Evolutionary conservation across 1,140 invertebrate species (phyloP).

Genomic region (Argopecten irradians): DNA sequence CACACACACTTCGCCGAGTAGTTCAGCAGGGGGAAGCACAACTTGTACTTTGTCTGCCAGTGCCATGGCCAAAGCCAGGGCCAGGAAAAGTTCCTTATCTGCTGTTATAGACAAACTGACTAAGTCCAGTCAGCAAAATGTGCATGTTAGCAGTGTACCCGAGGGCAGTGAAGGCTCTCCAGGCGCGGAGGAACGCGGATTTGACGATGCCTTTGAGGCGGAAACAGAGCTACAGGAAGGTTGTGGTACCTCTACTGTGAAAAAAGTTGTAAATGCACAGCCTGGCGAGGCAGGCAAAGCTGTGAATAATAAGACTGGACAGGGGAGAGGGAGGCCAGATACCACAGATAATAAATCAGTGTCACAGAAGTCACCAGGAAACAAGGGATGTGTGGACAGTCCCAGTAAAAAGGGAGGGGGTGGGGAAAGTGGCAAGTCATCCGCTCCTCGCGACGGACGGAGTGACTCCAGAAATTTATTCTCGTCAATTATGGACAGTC

Average conservation of each 20-base stretch:
- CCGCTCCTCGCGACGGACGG: background rate
- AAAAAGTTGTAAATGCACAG: background rate
- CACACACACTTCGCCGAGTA: slow-evolving; percentile 22
- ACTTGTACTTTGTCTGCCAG: slow-evolving; percentile 18
- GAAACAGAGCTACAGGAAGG: slow-evolving; percentile 4
- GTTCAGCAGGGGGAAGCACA: background rate
- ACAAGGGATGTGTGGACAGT: slow-evolving; percentile 21
- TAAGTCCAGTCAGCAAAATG: slow-evolving; percentile 35
- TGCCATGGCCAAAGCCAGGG: slow-evolving; percentile 27
- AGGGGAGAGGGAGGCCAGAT: background rate
- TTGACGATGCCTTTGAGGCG: background rate
- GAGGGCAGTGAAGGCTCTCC: background rate
- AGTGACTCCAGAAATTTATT: slow-evolving; percentile 54
- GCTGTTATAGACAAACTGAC: slow-evolving; percentile 48
- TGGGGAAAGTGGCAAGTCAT: slow-evolving; percentile 19
- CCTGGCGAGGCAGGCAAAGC: background rate
- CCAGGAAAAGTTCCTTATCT: slow-evolving; percentile 45
- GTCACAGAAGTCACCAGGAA: slow-evolving; percentile 24
- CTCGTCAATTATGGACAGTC: slow-evolving; percentile 47
- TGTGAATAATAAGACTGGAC: background rate
- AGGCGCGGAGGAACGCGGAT: background rate
- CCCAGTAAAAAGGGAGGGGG: slow-evolving; percentile 29
- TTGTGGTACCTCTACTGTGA: background rate
- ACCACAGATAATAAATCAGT: background rate
- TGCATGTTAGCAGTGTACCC: background rate